phyloP scores from a whole-genome alignment of 2,888 invertebrate genomes.

The Sesia apiformis region DNA sequence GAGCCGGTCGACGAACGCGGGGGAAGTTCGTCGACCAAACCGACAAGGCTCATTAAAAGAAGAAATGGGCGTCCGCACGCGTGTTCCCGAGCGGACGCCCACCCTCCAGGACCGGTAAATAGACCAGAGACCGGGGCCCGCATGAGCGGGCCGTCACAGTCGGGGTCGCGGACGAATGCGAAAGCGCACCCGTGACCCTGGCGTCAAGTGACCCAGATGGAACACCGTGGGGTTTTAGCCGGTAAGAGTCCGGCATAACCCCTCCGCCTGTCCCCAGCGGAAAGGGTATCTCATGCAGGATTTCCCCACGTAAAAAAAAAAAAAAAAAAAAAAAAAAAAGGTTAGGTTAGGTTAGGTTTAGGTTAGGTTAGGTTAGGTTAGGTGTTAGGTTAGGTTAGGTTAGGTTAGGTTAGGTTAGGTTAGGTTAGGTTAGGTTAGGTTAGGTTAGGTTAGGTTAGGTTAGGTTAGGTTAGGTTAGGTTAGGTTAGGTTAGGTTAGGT shows the following conservation, averaged over 20 bases:
- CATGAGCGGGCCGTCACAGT: no score
- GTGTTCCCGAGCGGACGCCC: no score
- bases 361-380: no score
- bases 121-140: no score
- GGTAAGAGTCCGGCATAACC: neutral
- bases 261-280: neutral
- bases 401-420: constrained; percentile 16
- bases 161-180: no score
- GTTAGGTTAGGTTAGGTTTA: constrained; percentile 17
- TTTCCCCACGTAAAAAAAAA: no score
- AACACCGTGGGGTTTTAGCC: neutral
- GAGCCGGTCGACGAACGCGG: neutral
- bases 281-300: neutral
- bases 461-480: constrained; percentile 12
- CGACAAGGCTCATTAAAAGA: neutral
- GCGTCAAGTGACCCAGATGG: neutral
- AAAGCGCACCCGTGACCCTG: no score
- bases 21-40: neutral
- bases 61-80: no score
- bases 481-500: no score
- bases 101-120: no score
- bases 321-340: constrained; percentile 3
- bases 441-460: constrained; percentile 12
- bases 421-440: constrained; percentile 16
- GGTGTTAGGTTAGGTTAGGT: constrained; percentile 16